Evolutionary conservation across 2,113 vertebrate species (phyloP), one percentile per base, ranked within the genome.

Genomic region (Eidolon helvum): DNA sequence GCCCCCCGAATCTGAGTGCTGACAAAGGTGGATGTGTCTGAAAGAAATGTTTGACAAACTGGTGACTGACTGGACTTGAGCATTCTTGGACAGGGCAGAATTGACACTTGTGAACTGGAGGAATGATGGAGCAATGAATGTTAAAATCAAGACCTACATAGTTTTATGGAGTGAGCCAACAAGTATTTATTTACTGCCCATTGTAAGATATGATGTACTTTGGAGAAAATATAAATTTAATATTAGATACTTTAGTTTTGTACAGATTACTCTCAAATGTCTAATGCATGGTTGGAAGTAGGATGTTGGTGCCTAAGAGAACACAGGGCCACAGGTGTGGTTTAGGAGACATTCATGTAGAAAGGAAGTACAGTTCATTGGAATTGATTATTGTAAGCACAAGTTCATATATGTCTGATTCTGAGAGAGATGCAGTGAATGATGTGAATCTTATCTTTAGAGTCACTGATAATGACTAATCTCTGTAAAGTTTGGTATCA

Each of bases 1-100:
- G 35, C 79, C 72, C 30, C 4, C 30, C 83, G 35, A 96, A 57
- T 75, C 74, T 93, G 28, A 22, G 26, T 95, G 35, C 91, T 96
- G 95, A 90, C 59, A 93, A 87, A 26, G 5, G 59, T 92, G 30
- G 19, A 66, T 77, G 16, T 66, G 28, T 82, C 72, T 80, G 53
- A 69, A 94, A 61, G 72, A 93, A 96, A 90, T 78, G 87, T 86
- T 83, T 93, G 68, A 93, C 35, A 79, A 85, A 87, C 35, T 74
- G 63, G 19, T 84, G 69, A 90, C 63, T 90, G 87, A 96, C 53
- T 78, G 71, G 48, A 79, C 33, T 61, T 89, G 33, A 90, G 68
- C 40, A 55, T 83, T 93, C 61, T 38, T 53, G 69, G 68, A 59
- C 84, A 96, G 61, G 82, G 30, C 22, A 63, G 33, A 78, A 10